Percentiles rank a stretch among this genome's conserved stretches.
These are phyloP conservation scores for Protonemura montana DNA, from an alignment of 2,888 invertebrate genomes.

Conservation along the genomic window DNA sequence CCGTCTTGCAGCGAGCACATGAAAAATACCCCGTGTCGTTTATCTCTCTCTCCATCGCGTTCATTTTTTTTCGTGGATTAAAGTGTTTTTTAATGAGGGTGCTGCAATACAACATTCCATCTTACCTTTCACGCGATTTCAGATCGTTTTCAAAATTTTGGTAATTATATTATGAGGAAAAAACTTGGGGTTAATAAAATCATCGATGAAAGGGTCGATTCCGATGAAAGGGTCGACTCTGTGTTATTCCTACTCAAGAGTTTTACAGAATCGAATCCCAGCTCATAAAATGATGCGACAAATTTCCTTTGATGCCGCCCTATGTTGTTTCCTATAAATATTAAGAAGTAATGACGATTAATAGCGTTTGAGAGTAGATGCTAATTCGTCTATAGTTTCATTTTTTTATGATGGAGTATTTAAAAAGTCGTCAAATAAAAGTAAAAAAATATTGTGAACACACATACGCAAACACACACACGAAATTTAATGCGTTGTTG, in stretches of 20 bases:
- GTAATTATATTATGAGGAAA: not conserved
- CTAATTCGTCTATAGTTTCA: not conserved
- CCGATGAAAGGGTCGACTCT: too few relatives aligned
- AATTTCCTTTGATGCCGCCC: not conserved
- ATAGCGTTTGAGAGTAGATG: not conserved
- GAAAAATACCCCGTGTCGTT: not conserved
- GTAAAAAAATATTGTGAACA: not conserved
- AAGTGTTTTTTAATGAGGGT: slow-evolving; percentile 5
- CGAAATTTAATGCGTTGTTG: not conserved
- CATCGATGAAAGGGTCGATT: too few relatives aligned
- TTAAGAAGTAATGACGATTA: not conserved
- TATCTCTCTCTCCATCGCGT: not conserved
- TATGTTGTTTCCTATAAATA: not conserved
- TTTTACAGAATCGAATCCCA: not conserved
- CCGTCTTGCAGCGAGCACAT: not conserved
- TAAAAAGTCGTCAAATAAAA: not conserved
- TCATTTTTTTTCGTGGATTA: not conserved
- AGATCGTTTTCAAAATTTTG: not conserved
- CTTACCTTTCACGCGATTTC: not conserved
- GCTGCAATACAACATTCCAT: not conserved
- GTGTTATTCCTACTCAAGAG: not conserved
- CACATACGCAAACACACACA: too few relatives aligned
- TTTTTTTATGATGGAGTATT: not conserved
- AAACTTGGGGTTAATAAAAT: not conserved
- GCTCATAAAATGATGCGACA: not conserved